A percentile compares a stretch with the other conserved stretches of the same genome.
Conservation (phyloP, 2,888 invertebrate species). For the Drosophila sordidula region DNA sequence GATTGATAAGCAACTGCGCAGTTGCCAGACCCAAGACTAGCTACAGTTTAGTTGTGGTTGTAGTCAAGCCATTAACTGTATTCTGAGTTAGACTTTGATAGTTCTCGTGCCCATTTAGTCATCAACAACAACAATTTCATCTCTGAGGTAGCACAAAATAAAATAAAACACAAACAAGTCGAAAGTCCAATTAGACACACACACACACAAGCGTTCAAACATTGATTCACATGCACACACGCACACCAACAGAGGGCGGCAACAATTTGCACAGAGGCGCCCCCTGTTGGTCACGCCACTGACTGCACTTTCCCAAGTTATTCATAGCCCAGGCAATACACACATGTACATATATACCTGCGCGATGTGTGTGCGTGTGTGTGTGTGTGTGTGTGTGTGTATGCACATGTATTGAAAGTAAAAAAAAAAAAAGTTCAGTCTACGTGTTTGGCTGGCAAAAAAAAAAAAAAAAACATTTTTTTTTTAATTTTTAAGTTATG, state of each 20-base stretch:
- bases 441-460: conserved; percentile 42
- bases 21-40: conserved; percentile 28
- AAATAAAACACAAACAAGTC: conserved; percentile 70
- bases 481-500: conserved; percentile 42
- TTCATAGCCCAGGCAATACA: conserved; percentile 43
- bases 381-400: no score
- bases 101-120: conserved; percentile 44
- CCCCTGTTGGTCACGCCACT: conserved; percentile 45
- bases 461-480: conserved; percentile 2
- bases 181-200: conserved; percentile 67
- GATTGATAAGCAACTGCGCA: conserved; percentile 66
- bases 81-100: conserved; percentile 40
- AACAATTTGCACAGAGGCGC: conserved; percentile 33
- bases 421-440: conserved; percentile 13
- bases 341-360: conserved; percentile 10
- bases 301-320: conserved; percentile 50
- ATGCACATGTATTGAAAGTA: conserved; percentile 2
- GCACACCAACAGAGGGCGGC: conserved; percentile 23
- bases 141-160: conserved; percentile 44
- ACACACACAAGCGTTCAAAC: neutral
- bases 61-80: conserved; percentile 22
- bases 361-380: conserved; percentile 10
- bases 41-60: neutral
- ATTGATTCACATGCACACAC: conserved; percentile 32
- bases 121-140: conserved; percentile 33